Base-by-base conservation (phyloP, 23 tunicate genomes). In the Pegea sp. region DNA sequence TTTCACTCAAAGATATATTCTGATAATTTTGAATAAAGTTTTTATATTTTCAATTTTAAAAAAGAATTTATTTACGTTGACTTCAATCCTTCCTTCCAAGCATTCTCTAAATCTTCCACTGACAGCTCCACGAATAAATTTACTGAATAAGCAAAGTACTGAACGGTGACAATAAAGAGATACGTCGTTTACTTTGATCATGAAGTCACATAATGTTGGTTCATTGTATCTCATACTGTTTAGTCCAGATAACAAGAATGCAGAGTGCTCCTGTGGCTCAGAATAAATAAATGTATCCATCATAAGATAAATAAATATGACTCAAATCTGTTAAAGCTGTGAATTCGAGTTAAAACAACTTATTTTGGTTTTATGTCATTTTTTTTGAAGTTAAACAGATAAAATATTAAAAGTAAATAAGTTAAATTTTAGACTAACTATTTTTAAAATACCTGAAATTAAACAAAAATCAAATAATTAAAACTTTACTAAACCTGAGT, bases 111-210 rank as follows among this genome's bases (percentile, higher is more conserved):
- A 77, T 5, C 58, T 63, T 24, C 90, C 90, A 29, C 53, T 52
- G 24, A 77, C 64, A 29, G 68, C 56, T 26, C 54, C 90, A 31
- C 67, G 42, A 56, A 77, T 69, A 52, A 56, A 77, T 22, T 54
- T 30, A 42, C 77, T 69, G 57, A 72, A 75, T 44, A 69, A 31
- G 63, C 90, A 77, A 5, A 77, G 71, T 22, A 77, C 71, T 18
- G 77, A 68, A 1, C 77, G 61, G 48, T 77, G 90, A 26, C 90
- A 77, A 3, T 69, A 65, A 63, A 63, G 69, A 2, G 33, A 42
- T 8, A 22, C 24, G 0, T 44, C 71, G 2, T 58, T 63, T 18
- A 49, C 59, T 4, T 27, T 42, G 2, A 77, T 4, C 13, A 56
- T 24, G 30, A 69, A 77, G 49, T 77, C 90, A 29, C 90, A 77